These are phyloP conservation scores for Polydrusus tereticollis DNA, from an alignment of 2,888 invertebrate species.

Conservation along the genomic window DNA sequence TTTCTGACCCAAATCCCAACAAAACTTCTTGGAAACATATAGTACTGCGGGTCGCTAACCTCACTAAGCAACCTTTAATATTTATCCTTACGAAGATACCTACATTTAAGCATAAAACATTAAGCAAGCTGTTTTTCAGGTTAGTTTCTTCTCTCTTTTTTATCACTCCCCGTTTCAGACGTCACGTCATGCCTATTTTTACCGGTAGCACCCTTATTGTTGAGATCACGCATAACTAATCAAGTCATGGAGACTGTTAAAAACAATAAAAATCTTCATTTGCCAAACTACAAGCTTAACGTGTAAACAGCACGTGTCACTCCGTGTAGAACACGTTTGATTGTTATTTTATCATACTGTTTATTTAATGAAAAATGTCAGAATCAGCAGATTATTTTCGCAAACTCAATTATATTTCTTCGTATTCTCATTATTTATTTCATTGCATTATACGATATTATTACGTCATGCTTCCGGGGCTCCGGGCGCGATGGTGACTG, in stretches of 20 bases:
- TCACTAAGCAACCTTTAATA: too few species aligned
- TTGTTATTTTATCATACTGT: not conserved
- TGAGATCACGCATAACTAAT: not conserved
- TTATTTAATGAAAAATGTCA: not conserved
- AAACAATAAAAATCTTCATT: not conserved
- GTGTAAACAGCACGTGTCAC: not conserved
- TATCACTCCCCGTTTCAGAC: not conserved
- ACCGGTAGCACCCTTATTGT: not conserved
- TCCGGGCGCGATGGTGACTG: too few species aligned
- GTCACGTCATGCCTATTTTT: not conserved
- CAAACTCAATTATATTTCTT: too few species aligned
- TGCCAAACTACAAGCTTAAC: not conserved
- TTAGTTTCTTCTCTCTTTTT: too few species aligned
- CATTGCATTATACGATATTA: not conserved
- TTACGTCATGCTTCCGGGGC: conserved; percentile 1
- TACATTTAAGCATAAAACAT: too few species aligned
- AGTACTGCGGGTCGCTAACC: too few species aligned
- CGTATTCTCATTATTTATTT: too few species aligned
- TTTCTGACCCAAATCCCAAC: too few species aligned
- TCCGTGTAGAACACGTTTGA: not conserved
- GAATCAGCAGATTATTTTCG: not conserved
- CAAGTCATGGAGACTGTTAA: not conserved
- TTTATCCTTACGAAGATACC: too few species aligned
- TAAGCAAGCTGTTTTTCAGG: too few species aligned
- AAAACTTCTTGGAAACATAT: too few species aligned